These are phyloP conservation scores for Piaya cayana DNA, from an alignment of 2,113 vertebrate genomes.

Conservation along the genomic window DNA sequence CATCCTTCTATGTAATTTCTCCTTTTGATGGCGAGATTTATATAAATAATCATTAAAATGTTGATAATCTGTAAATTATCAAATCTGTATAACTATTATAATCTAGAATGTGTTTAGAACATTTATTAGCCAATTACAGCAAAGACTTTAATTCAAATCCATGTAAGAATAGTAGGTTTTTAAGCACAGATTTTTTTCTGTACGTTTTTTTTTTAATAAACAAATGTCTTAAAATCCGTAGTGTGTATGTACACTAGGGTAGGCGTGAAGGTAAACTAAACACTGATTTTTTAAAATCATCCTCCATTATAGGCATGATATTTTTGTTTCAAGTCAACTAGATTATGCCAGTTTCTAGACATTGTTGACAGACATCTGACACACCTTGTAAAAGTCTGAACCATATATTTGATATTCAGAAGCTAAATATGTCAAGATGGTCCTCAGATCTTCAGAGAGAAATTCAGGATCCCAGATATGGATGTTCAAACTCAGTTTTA, in stretches of 20 bases:
- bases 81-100: not conserved
- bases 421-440: not conserved
- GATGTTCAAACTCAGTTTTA: not conserved
- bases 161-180: not conserved
- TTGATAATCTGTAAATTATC: not conserved
- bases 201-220: not conserved
- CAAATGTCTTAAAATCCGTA: not conserved
- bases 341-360: not conserved
- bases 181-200: not conserved
- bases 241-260: not conserved
- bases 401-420: not conserved
- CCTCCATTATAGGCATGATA: not conserved
- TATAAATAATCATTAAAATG: constrained; percentile 1
- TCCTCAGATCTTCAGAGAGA: not conserved
- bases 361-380: not conserved
- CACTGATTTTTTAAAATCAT: not conserved
- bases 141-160: not conserved
- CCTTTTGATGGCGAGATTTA: not conserved
- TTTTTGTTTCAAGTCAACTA: not conserved
- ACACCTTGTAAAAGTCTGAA: not conserved
- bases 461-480: not conserved
- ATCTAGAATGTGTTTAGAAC: not conserved
- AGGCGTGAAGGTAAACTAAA: not conserved
- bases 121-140: not conserved
- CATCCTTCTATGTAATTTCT: not conserved